phyloP scores from a whole-genome alignment of 2,113 vertebrate species.

The Pipra filicauda region DNA sequence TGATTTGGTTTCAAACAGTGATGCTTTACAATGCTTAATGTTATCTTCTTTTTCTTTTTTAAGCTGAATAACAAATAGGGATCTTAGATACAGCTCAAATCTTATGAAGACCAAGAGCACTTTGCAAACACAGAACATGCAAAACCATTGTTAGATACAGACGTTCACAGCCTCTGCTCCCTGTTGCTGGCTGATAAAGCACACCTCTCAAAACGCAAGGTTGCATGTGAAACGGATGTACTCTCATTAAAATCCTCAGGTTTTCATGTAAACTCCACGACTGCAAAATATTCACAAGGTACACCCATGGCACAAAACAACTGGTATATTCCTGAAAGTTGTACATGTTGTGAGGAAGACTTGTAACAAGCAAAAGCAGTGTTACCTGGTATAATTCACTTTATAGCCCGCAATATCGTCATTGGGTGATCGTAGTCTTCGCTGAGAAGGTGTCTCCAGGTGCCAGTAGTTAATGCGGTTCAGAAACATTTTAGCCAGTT shows the following conservation, averaged over 20 bases:
- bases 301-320: neutral
- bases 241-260: neutral
- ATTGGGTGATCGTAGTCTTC: slow-evolving; percentile 84
- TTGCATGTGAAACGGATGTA: neutral
- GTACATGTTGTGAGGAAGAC: neutral
- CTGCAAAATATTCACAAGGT: neutral
- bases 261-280: neutral
- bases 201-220: neutral
- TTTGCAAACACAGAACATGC: neutral
- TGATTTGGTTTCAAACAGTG: neutral
- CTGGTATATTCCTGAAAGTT: neutral
- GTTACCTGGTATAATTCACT: slow-evolving; percentile 95
- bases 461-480: slow-evolving; percentile 99
- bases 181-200: neutral
- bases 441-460: slow-evolving; percentile 93
- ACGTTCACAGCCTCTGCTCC: neutral
- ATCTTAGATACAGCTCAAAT: neutral
- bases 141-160: neutral
- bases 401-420: slow-evolving; percentile 94
- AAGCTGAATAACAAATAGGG: neutral
- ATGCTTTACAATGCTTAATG: neutral
- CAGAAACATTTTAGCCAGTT: slow-evolving; percentile 98
- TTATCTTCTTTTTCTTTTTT: neutral
- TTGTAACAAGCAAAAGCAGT: neutral
- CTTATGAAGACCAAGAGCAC: neutral